These are phyloP conservation scores for Geococcyx californianus DNA, from an alignment of 2,113 vertebrate species.

Conservation along the genomic window DNA sequence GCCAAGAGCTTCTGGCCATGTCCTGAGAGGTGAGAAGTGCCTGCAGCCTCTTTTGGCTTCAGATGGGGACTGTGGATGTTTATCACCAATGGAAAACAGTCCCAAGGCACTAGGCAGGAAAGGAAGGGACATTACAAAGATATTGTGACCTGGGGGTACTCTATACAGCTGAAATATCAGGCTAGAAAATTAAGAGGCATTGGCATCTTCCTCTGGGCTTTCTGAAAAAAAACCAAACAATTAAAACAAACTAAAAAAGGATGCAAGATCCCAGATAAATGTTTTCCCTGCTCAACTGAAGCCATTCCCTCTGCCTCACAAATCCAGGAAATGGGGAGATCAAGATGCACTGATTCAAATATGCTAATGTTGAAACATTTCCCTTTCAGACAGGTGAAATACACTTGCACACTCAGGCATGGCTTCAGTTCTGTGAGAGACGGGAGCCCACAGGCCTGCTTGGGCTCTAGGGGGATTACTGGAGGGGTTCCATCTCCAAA, in stretches of 20 bases:
- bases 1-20: background rate
- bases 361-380: background rate
- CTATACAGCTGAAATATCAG: background rate
- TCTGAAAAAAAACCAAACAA: background rate
- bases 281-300: background rate
- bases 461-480: background rate
- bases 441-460: constrained; percentile 26
- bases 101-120: constrained; percentile 63
- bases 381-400: background rate
- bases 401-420: background rate
- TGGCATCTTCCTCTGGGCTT: background rate
- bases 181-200: constrained; percentile 6
- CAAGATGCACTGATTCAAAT: background rate
- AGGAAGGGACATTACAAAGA: background rate
- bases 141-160: background rate
- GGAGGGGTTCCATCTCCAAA: background rate
- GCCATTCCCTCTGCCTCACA: background rate
- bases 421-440: constrained; percentile 1
- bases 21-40: constrained; percentile 20
- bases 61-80: constrained; percentile 19
- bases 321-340: background rate
- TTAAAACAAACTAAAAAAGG: background rate
- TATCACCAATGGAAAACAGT: background rate
- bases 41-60: background rate
- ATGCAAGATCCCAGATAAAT: background rate